Conservation (phyloP, 1,140 invertebrate species). For the Drosophila sturtevanti region DNA sequence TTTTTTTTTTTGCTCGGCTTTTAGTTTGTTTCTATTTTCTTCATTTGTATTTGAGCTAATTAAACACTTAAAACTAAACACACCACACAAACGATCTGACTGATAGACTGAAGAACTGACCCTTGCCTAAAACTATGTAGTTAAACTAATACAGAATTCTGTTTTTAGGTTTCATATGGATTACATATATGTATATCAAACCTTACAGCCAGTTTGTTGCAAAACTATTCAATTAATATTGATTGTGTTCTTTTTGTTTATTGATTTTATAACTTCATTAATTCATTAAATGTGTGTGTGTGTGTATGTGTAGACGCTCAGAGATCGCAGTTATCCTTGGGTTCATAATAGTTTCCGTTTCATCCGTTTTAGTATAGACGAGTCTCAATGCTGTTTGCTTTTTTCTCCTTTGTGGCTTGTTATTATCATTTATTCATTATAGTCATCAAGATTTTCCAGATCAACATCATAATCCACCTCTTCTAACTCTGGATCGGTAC, state of each 20-base stretch:
- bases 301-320: constrained; percentile 49
- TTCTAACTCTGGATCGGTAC: constrained; percentile 42
- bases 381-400: constrained; percentile 46
- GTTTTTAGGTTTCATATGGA: constrained; percentile 26
- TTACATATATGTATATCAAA: constrained; percentile 55
- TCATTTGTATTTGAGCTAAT: constrained; percentile 68
- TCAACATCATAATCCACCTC: constrained; percentile 49
- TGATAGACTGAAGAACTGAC: constrained; percentile 52
- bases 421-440: constrained; percentile 54
- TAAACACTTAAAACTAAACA: constrained; percentile 64
- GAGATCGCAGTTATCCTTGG: constrained; percentile 69
- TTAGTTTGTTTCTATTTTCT: neutral
- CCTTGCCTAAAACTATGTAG: constrained; percentile 54
- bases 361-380: constrained; percentile 34
- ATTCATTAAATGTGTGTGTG: constrained; percentile 37
- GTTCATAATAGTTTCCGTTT: constrained; percentile 52
- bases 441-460: constrained; percentile 56
- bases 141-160: constrained; percentile 65
- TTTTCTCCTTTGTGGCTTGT: constrained; percentile 35
- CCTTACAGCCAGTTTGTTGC: constrained; percentile 72
- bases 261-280: constrained; percentile 63
- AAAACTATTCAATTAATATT: constrained; percentile 69
- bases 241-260: constrained; percentile 16
- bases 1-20: constrained; percentile 23
- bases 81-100: constrained; percentile 26